Percentiles rank a stretch among this genome's conserved stretches.
phyloP scores from a whole-genome alignment of 2,797 vertebrate species.

The Labeo calbasu region DNA sequence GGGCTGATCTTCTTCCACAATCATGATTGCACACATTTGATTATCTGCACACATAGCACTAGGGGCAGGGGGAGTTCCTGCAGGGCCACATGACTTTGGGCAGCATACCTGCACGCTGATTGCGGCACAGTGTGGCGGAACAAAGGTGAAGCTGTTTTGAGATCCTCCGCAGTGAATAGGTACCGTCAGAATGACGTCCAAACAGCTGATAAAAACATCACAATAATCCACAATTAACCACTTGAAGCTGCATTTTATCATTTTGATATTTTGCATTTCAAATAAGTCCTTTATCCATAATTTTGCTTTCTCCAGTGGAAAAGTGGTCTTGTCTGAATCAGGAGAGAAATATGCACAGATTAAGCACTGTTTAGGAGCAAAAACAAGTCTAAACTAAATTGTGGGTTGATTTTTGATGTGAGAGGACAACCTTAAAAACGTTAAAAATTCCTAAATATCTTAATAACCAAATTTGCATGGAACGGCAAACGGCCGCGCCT shows the following conservation, averaged over 20 bases:
- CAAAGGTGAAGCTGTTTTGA: constrained; percentile 20
- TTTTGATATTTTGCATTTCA: no score
- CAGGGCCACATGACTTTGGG: not conserved
- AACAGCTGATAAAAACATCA: not conserved
- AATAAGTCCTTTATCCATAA: no score
- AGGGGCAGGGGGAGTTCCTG: not conserved
- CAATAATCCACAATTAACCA: not conserved
- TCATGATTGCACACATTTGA: constrained; percentile 22
- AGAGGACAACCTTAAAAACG: no score
- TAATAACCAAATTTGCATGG: constrained; percentile 19
- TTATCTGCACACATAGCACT: not conserved
- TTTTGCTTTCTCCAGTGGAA: no score
- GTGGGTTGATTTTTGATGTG: no score
- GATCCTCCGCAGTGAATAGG: not conserved
- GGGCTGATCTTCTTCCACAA: constrained; percentile 17
- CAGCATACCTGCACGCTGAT: constrained; percentile 6
- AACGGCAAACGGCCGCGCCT: constrained; percentile 21
- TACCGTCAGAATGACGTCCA: not conserved
- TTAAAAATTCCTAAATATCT: not conserved
- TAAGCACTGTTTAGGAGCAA: no score
- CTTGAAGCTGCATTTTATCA: not conserved
- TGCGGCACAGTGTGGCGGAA: not conserved
- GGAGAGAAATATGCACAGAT: no score
- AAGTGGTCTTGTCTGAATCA: no score
- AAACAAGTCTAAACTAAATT: no score